A percentile compares a stretch with the other conserved stretches of the same genome.
Conservation (phyloP, 2,888 invertebrate genomes). For the Nomada fabriciana region DNA sequence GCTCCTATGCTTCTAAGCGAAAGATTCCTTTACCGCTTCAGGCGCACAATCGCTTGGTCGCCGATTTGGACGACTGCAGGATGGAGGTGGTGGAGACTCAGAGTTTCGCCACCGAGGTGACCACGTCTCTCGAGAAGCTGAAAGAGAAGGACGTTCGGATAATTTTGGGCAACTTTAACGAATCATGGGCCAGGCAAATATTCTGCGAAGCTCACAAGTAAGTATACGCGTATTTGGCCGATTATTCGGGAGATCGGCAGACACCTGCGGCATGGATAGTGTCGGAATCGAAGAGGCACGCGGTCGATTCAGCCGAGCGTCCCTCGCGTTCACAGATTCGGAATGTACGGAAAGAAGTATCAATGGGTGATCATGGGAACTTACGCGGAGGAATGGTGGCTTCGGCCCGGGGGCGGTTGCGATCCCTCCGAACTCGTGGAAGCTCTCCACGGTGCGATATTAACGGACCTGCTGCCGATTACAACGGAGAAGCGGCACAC, state of each 20-base stretch:
- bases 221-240: slow-evolving; percentile 37
- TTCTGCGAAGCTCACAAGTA: slow-evolving; percentile 95
- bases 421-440: slow-evolving; percentile 87
- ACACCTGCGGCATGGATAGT: background rate
- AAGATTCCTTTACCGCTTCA: slow-evolving; percentile 77
- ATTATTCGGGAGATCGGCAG: background rate
- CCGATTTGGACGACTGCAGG: slow-evolving; percentile 92
- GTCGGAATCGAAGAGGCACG: background rate
- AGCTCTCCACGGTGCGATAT: slow-evolving; percentile 94
- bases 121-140: slow-evolving; percentile 91
- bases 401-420: slow-evolving; percentile 79
- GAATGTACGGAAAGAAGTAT: slow-evolving; percentile 96
- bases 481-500: slow-evolving; percentile 93
- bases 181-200: slow-evolving; percentile 95
- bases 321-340: slow-evolving; percentile 86
- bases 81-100: slow-evolving; percentile 95
- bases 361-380: slow-evolving; percentile 98
- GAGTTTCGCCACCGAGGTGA: slow-evolving; percentile 96
- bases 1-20: too few species aligned
- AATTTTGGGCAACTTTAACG: slow-evolving; percentile 98
- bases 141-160: slow-evolving; percentile 97
- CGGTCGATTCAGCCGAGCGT: background rate
- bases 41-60: slow-evolving; percentile 95
- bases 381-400: slow-evolving; percentile 92
- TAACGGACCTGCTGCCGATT: slow-evolving; percentile 94